Percentiles rank a stretch among this genome's conserved stretches.
Conservation (phyloP, 2,797 vertebrate genomes). For the Anguilla megastoma region DNA sequence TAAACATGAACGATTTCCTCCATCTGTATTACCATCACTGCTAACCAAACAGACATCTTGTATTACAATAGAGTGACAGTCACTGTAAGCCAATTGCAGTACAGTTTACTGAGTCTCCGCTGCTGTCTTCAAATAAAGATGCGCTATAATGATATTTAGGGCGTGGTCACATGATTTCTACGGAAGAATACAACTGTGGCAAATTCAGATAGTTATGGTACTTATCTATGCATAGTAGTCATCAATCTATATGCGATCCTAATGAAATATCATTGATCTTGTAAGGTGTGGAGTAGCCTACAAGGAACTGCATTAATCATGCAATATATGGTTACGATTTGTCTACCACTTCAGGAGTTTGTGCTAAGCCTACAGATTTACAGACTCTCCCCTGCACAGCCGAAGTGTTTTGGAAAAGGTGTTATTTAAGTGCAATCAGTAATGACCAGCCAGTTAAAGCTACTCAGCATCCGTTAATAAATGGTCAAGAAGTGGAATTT, state of each 20-base stretch:
- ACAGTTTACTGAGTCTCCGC: neutral
- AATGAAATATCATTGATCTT: neutral
- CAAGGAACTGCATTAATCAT: no score
- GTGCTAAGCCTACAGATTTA: no score
- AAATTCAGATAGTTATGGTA: neutral
- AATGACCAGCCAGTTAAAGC: no score
- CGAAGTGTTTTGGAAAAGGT: neutral
- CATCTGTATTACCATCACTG: slow-evolving; percentile 75
- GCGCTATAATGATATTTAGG: slow-evolving; percentile 52
- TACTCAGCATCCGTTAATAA: neutral
- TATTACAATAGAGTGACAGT: slow-evolving; percentile 51
- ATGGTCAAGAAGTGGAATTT: neutral
- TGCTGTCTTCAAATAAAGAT: slow-evolving; percentile 40
- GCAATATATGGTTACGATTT: no score
- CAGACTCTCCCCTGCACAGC: no score
- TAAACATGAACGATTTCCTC: slow-evolving; percentile 66
- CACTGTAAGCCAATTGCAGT: slow-evolving; percentile 57
- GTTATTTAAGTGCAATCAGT: neutral
- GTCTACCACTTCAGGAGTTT: no score
- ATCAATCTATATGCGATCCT: no score
- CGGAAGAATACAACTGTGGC: slow-evolving; percentile 36
- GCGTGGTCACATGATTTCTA: slow-evolving; percentile 58
- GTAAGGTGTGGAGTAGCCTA: neutral
- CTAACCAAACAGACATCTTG: slow-evolving; percentile 62
- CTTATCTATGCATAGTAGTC: no score